A percentile compares a stretch with the other conserved stretches of the same genome.
Conservation (phyloP, 1,140 invertebrate species). For the Choristoneura fumiferana region DNA sequence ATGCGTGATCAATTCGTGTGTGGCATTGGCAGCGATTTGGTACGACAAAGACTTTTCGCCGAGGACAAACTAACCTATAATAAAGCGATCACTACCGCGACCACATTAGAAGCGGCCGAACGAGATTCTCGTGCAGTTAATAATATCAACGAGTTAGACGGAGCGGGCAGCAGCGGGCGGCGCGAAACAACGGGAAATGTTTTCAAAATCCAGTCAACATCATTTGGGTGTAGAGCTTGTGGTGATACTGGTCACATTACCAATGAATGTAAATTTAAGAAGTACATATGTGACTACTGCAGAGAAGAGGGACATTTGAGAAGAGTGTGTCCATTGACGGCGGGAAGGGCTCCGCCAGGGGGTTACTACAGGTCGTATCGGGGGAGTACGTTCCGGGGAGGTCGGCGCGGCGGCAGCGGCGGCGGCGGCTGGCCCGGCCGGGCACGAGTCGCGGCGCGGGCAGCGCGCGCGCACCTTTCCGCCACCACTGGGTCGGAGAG, state of each 20-base stretch:
- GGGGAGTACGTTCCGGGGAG: not conserved
- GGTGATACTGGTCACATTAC: conserved; percentile 5
- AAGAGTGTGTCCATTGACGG: not conserved
- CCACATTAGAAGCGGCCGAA: conserved; percentile 4
- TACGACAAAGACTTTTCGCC: not conserved
- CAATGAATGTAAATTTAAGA: not conserved
- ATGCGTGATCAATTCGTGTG: conserved; percentile 19
- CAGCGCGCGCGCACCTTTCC: too few species aligned
- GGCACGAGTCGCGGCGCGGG: too few species aligned
- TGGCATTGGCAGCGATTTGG: not conserved
- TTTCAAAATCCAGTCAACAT: too few species aligned
- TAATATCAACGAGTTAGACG: too few species aligned
- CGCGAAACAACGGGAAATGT: too few species aligned
- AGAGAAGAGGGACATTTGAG: conserved; percentile 1
- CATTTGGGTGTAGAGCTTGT: not conserved
- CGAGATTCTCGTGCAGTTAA: too few species aligned
- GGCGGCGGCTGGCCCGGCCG: too few species aligned
- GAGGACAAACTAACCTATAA: conserved; percentile 1
- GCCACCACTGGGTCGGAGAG: too few species aligned
- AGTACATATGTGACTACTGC: conserved; percentile 2
- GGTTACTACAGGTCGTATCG: not conserved
- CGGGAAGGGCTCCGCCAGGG: not conserved
- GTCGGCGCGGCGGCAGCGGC: not conserved
- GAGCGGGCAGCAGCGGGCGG: too few species aligned
- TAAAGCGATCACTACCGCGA: not conserved